Percentiles rank a stretch among this genome's conserved stretches.
phyloP scores from a whole-genome alignment of 37 sponge, comb jelly and placozoan genomes.

The Aphrocallistes beatrix region DNA sequence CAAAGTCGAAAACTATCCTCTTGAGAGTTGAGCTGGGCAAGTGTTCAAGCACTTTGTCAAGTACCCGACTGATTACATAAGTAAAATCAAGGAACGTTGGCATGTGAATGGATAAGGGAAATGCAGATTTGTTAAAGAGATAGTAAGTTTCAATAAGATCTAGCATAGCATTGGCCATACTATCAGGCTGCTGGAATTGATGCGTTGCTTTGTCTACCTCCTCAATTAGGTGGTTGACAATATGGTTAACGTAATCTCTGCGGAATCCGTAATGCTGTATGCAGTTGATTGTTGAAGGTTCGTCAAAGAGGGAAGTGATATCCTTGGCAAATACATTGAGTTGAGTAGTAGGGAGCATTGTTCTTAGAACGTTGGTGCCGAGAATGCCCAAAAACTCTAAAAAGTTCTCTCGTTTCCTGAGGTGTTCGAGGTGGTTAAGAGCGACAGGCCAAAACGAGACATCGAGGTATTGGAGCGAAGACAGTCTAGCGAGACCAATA shows the following conservation, averaged over 20 bases:
- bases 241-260: background rate
- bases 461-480: background rate
- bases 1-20: background rate
- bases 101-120: background rate
- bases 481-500: background rate
- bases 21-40: background rate
- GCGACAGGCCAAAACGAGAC: slow-evolving; percentile 1
- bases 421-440: background rate
- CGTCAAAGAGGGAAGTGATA: background rate
- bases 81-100: background rate
- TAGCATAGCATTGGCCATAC: background rate
- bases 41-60: slow-evolving; percentile 1
- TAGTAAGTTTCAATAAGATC: background rate
- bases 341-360: background rate
- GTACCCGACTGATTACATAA: background rate
- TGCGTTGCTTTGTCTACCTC: background rate
- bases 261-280: background rate
- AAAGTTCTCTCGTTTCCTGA: background rate
- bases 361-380: background rate
- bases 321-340: background rate
- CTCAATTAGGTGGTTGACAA: background rate
- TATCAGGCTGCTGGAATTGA: background rate
- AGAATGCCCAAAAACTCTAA: background rate
- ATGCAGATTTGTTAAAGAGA: background rate
- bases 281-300: background rate